Conservation (phyloP, 2,113 vertebrate species). For the Cepphus grylle region DNA sequence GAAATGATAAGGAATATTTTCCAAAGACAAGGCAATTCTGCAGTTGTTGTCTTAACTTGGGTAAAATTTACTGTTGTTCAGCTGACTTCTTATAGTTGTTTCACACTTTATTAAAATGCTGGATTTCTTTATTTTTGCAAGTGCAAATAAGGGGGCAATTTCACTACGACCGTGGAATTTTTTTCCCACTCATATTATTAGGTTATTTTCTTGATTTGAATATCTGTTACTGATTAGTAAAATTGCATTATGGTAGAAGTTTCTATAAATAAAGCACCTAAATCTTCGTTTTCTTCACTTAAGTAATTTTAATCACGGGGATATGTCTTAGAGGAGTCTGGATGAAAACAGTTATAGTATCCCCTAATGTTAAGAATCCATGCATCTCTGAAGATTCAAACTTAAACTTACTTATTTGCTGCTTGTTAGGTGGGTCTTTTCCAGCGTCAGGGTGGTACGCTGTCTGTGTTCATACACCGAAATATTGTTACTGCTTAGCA, state of each 20-base stretch:
- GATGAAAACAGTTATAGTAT: background rate
- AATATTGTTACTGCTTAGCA: background rate
- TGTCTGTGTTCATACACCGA: background rate
- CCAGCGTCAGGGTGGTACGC: rapidly evolving
- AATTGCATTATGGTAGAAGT: background rate
- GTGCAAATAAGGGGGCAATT: background rate
- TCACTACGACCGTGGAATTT: background rate
- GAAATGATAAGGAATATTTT: background rate
- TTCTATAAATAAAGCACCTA: background rate
- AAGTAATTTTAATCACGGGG: background rate
- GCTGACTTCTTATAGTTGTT: background rate
- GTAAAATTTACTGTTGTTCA: background rate
- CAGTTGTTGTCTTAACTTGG: background rate
- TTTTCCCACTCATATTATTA: background rate
- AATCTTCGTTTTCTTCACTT: background rate
- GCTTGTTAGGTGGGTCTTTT: background rate
- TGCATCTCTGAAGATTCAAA: background rate
- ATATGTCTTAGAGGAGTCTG: background rate
- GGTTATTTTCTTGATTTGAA: background rate
- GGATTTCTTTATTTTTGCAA: background rate
- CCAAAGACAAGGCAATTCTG: background rate
- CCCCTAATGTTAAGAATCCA: background rate
- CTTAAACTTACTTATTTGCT: background rate
- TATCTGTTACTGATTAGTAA: background rate
- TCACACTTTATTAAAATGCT: background rate